Evolutionary conservation across 2,797 vertebrate genomes (phyloP).

Genomic region (Molossus molossus): DNA sequence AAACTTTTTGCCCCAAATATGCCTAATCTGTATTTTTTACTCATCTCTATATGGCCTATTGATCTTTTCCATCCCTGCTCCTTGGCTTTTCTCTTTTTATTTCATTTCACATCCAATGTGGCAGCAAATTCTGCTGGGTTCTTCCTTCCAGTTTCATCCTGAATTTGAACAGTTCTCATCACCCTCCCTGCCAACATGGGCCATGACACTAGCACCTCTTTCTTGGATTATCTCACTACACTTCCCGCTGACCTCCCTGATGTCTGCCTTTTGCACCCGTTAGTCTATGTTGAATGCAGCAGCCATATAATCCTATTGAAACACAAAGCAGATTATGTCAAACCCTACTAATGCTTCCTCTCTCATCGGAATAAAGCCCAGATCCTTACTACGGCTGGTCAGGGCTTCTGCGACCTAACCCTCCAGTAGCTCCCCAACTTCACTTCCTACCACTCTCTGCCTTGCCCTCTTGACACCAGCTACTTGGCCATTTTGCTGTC

Average conservation of each 20-base stretch:
- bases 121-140: slow-evolving; percentile 1
- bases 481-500: neutral
- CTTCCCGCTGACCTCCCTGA: neutral
- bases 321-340: neutral
- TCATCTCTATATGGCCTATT: neutral
- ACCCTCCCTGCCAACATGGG: neutral
- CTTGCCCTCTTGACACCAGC: neutral
- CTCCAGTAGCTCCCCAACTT: neutral
- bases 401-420: neutral
- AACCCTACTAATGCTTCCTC: neutral
- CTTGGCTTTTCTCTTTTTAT: neutral
- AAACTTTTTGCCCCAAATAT: neutral
- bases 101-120: neutral
- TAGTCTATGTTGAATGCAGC: slow-evolving; percentile 3
- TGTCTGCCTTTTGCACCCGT: neutral
- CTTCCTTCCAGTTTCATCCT: neutral
- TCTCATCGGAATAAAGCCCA: neutral
- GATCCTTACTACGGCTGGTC: neutral
- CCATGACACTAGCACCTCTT: neutral
- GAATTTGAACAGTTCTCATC: neutral
- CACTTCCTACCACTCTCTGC: neutral
- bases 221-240: too few relatives aligned
- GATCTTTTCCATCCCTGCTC: neutral
- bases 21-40: neutral
- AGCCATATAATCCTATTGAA: slow-evolving; percentile 7